Evolutionary conservation across 1,140 invertebrate species (phyloP), one percentile per base, ranked within the genome.

Genomic region (Sycophaga agraensis): DNA sequence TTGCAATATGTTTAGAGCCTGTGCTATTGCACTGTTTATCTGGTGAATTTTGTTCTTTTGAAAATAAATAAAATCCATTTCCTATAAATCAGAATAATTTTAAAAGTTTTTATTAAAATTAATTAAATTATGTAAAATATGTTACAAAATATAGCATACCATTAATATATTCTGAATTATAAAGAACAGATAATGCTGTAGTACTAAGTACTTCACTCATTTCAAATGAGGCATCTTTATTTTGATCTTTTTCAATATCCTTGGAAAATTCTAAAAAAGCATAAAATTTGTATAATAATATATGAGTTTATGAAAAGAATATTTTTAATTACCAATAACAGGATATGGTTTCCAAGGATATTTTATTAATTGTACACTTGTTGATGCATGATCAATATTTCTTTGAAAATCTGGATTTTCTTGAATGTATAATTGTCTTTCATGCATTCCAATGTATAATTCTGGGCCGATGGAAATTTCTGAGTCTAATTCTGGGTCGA

Each of bases 381-480:
- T 63, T 61, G 64, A 68, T 66, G 70, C 69, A 70, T 56, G 22
- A 76, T 73, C 78, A 67, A 77, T 67, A 65, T 65, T 45, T 78
- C 75, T 72, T 69, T 62, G 64, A 21, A 73, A 78, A 69, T 68
- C 63, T 16, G 75, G 71, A 69, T 86, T 89, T 75, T 91, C 89
- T 80, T 92, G 90, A 64, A 93, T 87, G 68, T 93, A 93, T 7
- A 91, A 73, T 83, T 94, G 91, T 67, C 88, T 88, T 26, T 93
- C 84, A 77, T 95, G 91, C 80, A 91, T 90, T 40, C 93, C 93
- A 34, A 97, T 76, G 80, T 96, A 97, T 3, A 96, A 79, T 11
- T 87, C 82, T 1, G 91, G 91, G 43, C 79, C 77, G 46, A 78
- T 61, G 24, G 69, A 59, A 55, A 74, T 68, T 6, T 81, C 75